Evolutionary conservation across 2,888 invertebrate species (phyloP).

Genomic region (Blera fallax): DNA sequence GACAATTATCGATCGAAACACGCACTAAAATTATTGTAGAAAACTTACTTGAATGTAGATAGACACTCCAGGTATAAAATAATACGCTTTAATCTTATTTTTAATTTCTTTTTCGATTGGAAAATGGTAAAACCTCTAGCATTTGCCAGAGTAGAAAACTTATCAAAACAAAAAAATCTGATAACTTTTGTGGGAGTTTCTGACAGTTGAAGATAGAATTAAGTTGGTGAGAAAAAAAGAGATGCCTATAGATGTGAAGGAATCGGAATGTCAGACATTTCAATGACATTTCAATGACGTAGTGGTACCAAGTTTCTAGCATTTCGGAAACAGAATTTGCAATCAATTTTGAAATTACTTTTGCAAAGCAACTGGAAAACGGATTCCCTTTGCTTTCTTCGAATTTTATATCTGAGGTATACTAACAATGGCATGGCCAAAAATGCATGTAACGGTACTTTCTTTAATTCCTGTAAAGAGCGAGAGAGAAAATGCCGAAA

Average conservation of each 20-base stretch:
- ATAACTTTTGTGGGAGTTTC: conserved; percentile 57
- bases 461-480: no score
- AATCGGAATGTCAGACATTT: not conserved
- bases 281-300: not conserved
- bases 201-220: conserved; percentile 29
- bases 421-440: no score
- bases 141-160: conserved; percentile 48
- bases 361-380: no score
- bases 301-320: conserved; percentile 32
- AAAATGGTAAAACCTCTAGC: not conserved
- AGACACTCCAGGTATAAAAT: not conserved
- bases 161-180: conserved; percentile 60
- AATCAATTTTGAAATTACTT: no score
- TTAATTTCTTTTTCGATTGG: not conserved
- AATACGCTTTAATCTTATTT: conserved; percentile 10
- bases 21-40: not conserved
- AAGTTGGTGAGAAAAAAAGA: conserved; percentile 24
- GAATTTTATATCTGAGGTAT: no score
- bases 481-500: no score
- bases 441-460: no score
- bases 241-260: not conserved
- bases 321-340: no score
- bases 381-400: no score
- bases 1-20: not conserved
- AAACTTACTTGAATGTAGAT: conserved; percentile 20